Evolutionary conservation across 2,797 vertebrate genomes (phyloP).

Genomic region (Lacerta agilis): DNA sequence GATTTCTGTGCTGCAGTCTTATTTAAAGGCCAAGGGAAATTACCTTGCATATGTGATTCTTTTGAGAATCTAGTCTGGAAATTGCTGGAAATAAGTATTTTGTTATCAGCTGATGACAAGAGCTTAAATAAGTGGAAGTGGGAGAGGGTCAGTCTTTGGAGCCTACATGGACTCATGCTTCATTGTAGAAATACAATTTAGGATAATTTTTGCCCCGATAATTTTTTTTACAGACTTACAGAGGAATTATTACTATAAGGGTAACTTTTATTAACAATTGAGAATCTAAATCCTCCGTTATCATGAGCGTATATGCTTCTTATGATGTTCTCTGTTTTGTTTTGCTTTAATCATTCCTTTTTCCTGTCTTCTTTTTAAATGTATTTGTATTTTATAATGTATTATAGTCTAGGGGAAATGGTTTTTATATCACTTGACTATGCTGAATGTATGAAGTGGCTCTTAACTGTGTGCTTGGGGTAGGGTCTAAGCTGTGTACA

Average conservation of each 20-base stretch:
- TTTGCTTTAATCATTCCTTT: conserved; percentile 27
- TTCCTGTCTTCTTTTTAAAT: not conserved
- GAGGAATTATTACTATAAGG: not conserved
- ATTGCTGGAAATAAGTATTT: conserved; percentile 25
- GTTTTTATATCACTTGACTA: no score
- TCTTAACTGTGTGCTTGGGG: no score
- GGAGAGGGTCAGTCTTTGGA: not conserved
- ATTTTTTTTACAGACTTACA: no score
- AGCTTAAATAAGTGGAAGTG: not conserved
- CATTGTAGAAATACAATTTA: not conserved
- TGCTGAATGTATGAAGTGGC: no score
- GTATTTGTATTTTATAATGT: no score
- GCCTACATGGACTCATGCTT: not conserved
- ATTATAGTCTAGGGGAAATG: not conserved
- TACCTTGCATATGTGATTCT: not conserved
- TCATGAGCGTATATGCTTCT: not conserved
- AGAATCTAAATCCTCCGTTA: conserved; percentile 21
- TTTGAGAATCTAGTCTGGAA: conserved; percentile 28
- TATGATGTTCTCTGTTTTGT: not conserved
- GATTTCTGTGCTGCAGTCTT: conserved; percentile 28
- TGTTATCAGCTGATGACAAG: conserved; percentile 8
- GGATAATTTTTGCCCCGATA: no score
- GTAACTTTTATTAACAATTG: not conserved
- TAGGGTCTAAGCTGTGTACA: no score
- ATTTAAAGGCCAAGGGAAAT: conserved; percentile 36